Evolutionary conservation across 2,797 vertebrate genomes (phyloP), one percentile per base, ranked within the genome.

Genomic region (Malurus splendens): DNA sequence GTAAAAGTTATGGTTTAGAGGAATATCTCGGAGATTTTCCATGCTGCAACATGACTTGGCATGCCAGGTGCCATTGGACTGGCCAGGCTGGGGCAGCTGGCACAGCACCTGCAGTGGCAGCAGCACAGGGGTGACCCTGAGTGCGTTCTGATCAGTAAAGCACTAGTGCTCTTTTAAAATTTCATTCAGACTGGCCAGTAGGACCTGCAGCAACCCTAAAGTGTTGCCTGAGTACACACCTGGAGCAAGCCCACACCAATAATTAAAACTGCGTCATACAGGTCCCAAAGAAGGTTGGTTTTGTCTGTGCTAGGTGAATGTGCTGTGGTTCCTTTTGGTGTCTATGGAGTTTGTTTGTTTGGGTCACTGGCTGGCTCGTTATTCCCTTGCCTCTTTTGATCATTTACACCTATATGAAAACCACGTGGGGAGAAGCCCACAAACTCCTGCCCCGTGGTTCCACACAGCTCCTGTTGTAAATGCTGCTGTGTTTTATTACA

Each of bases 341-440:
- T 25, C 32, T 10, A 3, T 33, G 42, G 32, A 39, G 67, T 62
- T 83, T 42, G 11, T 28, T 57, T 77, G 42, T 39, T 24, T 70
- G 20, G 68, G 27, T 32, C 55, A 52, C 6, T 42, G 24, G 8
- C 62, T 61, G 30, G 4, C 33, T 75, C 14, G 4, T 56, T n/a
- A 17, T 59, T 59, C 61, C 45, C 33, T 52, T 80, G 23, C 36
- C 19, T 67, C 62, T 55, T 94, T 88, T 88, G 36, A 77, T 85
- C 44, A 38, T 41, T 60, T 60, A 42, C 50, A 44, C 9, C n/a
- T 20, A 0, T 48, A 39, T 38, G 51, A 77, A 92, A 68, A 71
- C 5, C 2, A 5, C 10, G 18, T 20, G 16, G 9, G 28, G 28
- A 82, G 39, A 41, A 88, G 38, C 41, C 62, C 70, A 65, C 39